Conservation (phyloP, 2,797 vertebrate genomes). For the Pantherophis vulpinus region DNA sequence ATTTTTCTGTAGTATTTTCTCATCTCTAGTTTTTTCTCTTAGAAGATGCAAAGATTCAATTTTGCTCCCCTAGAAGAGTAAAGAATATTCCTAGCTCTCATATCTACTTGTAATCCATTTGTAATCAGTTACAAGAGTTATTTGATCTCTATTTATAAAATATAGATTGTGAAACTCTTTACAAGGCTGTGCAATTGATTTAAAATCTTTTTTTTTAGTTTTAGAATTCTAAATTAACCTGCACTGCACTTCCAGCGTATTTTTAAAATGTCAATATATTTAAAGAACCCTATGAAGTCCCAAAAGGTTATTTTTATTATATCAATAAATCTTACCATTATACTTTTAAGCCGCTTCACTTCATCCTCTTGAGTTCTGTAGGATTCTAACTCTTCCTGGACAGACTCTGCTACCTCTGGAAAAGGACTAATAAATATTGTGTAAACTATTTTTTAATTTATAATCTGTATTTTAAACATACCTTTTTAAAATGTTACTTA, state of each 20-base stretch:
- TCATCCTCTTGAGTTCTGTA: conserved; percentile 98
- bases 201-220: neutral
- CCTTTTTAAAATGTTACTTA: neutral
- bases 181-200: neutral
- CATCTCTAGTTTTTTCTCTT: neutral
- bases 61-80: neutral
- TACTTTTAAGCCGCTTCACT: conserved; percentile 95
- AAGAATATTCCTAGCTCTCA: neutral
- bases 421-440: conserved; percentile 82
- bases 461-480: neutral
- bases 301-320: neutral
- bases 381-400: conserved; percentile 92
- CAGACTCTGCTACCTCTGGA: conserved; percentile 95
- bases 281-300: neutral
- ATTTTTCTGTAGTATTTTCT: neutral
- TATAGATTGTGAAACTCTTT: neutral
- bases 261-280: neutral
- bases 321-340: conserved; percentile 82
- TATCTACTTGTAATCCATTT: neutral
- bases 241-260: neutral
- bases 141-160: neutral
- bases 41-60: neutral
- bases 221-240: neutral
- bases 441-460: conserved; percentile 35
- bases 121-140: neutral